Percentiles rank a stretch among this genome's conserved stretches.
These are phyloP conservation scores for Tetrao urogallus DNA, from an alignment of 2,113 vertebrate species.

Conservation along the genomic window DNA sequence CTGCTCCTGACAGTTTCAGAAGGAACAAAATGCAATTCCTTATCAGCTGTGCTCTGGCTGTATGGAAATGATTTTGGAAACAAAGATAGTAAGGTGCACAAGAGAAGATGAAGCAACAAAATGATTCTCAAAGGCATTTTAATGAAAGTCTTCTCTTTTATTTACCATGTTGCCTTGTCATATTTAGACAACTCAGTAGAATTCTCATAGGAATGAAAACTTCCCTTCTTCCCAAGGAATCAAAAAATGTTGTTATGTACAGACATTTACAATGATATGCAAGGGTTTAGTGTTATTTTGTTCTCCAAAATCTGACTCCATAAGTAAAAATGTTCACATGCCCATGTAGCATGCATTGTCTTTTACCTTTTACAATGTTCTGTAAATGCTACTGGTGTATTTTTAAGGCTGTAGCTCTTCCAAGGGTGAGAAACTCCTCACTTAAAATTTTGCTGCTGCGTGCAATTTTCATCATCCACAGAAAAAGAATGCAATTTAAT, in stretches of 20 bases:
- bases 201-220: constrained; percentile 16
- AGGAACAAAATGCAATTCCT: background rate
- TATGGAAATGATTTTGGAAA: background rate
- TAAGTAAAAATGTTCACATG: background rate
- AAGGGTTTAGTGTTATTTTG: background rate
- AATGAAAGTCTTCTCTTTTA: constrained; percentile 3
- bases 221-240: constrained; percentile 34
- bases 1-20: background rate
- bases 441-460: background rate
- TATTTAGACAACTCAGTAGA: background rate
- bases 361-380: background rate
- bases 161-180: background rate
- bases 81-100: background rate
- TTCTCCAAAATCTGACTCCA: background rate
- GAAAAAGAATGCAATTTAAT: background rate
- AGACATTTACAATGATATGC: constrained; percentile 60
- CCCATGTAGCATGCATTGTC: background rate
- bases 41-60: background rate
- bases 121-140: background rate
- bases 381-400: background rate
- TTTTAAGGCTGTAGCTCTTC: background rate
- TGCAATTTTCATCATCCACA: background rate
- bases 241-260: constrained; percentile 29
- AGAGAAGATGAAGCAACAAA: background rate
- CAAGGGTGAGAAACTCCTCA: background rate